Evolutionary conservation across 2,888 invertebrate genomes (phyloP).

Genomic region (Ceramica pisi): DNA sequence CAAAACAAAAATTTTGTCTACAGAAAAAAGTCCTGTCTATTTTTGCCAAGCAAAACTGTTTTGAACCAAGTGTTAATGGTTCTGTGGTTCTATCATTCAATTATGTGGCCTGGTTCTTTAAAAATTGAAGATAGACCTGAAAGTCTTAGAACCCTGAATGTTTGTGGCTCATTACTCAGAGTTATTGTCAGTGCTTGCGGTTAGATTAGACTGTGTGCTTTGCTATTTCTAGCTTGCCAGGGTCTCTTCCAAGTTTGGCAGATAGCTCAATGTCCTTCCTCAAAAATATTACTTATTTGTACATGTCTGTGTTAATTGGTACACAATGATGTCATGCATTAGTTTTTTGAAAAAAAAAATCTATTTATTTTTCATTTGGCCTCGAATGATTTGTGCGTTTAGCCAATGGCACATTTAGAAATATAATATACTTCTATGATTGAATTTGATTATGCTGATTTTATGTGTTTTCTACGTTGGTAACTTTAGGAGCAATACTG

Average conservation of each 20-base stretch:
- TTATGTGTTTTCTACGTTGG: not conserved
- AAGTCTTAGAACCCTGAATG: constrained; percentile 18
- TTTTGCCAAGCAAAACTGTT: not conserved
- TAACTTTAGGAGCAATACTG: constrained; percentile 4
- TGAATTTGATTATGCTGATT: not conserved
- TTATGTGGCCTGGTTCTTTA: not conserved
- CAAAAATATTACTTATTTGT: constrained; percentile 63
- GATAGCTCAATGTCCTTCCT: constrained; percentile 58
- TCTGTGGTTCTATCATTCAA: not conserved
- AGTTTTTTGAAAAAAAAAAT: constrained; percentile 8
- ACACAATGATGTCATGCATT: constrained; percentile 61
- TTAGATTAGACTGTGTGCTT: constrained; percentile 67
- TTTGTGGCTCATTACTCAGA: constrained; percentile 34
- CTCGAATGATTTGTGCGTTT: not conserved
- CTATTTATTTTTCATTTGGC: not conserved
- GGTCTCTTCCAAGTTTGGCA: constrained; percentile 74
- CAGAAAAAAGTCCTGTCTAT: not conserved
- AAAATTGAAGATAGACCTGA: constrained; percentile 1
- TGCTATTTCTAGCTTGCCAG: constrained; percentile 69
- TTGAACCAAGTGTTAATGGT: not conserved
- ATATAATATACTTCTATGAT: not conserved
- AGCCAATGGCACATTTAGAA: not conserved
- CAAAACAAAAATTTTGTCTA: not conserved
- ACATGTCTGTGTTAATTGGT: constrained; percentile 56
- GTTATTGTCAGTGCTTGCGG: constrained; percentile 43